Percentiles rank a stretch among this genome's conserved stretches.
These are phyloP conservation scores for Scrobipalpa costella DNA, from an alignment of 2,888 invertebrate genomes.

Conservation along the genomic window DNA sequence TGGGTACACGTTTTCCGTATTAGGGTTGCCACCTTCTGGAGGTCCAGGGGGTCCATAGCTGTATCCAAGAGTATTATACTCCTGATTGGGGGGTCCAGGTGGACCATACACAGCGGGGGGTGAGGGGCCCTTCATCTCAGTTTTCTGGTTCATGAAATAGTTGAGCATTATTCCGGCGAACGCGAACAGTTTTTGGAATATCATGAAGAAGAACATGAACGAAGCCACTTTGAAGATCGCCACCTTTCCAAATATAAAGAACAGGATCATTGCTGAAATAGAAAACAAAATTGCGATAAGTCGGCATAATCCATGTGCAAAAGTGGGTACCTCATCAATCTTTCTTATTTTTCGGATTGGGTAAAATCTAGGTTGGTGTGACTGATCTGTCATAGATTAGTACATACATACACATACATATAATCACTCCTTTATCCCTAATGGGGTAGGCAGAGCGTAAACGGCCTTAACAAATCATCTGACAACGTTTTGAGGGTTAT, in stretches of 20 bases:
- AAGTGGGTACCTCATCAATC: too few species aligned
- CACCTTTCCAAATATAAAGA: slow-evolving; percentile 64
- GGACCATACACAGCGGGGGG: slow-evolving; percentile 52
- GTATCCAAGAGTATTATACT: slow-evolving; percentile 71
- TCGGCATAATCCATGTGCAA: too few species aligned
- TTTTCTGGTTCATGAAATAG: slow-evolving; percentile 59
- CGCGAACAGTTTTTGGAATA: slow-evolving; percentile 71
- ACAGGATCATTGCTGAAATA: slow-evolving; percentile 61
- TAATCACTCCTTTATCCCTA: too few species aligned
- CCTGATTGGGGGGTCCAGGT: slow-evolving; percentile 44
- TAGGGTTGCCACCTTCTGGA: slow-evolving; percentile 59
- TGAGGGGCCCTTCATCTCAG: slow-evolving; percentile 39
- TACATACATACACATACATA: too few species aligned
- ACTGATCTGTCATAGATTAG: too few species aligned
- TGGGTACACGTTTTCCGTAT: slow-evolving; percentile 42
- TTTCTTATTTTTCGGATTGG: too few species aligned
- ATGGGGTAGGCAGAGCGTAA: too few species aligned
- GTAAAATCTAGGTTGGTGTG: too few species aligned
- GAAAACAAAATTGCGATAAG: slow-evolving; percentile 19
- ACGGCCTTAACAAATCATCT: too few species aligned
- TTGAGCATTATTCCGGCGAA: slow-evolving; percentile 61
- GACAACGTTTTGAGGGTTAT: too few species aligned
- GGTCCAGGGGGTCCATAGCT: slow-evolving; percentile 37
- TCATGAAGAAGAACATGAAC: slow-evolving; percentile 59
- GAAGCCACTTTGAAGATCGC: slow-evolving; percentile 64